Base-by-base conservation (phyloP, 2,888 invertebrate species). In the Eristalis tenax region DNA sequence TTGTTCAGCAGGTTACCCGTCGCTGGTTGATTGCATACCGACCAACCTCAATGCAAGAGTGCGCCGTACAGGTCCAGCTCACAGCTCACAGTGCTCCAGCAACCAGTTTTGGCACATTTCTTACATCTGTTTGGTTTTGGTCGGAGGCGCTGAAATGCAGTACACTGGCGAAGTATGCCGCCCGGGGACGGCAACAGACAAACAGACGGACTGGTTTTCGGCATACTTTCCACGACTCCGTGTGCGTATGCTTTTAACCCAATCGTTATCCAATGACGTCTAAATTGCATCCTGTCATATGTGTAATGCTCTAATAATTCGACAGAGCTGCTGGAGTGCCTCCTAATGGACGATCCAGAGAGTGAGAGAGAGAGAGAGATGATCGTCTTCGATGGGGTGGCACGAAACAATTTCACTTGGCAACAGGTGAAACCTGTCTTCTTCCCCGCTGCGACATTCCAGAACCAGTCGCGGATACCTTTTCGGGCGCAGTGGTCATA, bases 241-340 rank as follows among this genome's bases (percentile, higher is more conserved):
- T 43, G 43, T 43, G 2, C 23, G 50, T 26, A 70, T 50, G 68
- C 59, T 57, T 71, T 78, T 57, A 64, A 57, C 64, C 78, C 57
- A 78, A 78, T 78, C 78, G 50, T 69, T 77, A 70, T 77, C 69
- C 63, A 77, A 77, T 77, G 77, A 70, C 63, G 69, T 69, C 69
- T 77, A 77, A 77, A 77, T 77, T 70, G 61, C 69, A 77, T 70
- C 77, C 38, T 77, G 68, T 69, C 38, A n/a, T 15, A 50, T 35
- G 35, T 32, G 26, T 59, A 61, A 40, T 77, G 77, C 77, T 77
- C 77, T 69, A 77, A 78, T 78, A 78, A 64, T 35, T 38, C 26
- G 22, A 28, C 32, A 75, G 38, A 8, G 32, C 32, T 32, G 32
- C 38, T 38, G 61, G 32, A 32, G 28, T 76, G 35, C 13, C 4